These are phyloP conservation scores for Acanthisitta chloris DNA, from an alignment of 2,113 vertebrate genomes.

Conservation along the genomic window DNA sequence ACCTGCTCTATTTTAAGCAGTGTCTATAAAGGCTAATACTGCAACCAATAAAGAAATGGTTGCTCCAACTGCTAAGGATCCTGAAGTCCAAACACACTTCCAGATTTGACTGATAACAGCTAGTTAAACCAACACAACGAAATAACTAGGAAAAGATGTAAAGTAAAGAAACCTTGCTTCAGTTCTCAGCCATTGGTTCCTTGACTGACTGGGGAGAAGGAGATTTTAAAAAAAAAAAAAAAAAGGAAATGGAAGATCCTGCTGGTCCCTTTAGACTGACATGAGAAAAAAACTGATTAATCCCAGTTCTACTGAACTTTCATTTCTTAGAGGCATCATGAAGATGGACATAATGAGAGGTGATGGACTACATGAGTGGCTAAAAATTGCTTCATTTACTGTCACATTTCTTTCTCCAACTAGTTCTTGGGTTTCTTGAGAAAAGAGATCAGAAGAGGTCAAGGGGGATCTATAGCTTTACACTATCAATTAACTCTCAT, in stretches of 20 bases:
- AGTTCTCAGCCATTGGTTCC: background rate
- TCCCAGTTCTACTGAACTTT: background rate
- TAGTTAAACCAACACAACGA: background rate
- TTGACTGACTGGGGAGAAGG: background rate
- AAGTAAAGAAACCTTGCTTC: background rate
- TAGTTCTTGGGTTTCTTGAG: background rate
- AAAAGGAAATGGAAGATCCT: background rate
- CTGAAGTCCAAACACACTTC: background rate
- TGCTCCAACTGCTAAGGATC: background rate
- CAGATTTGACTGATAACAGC: background rate
- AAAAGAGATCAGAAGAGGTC: background rate
- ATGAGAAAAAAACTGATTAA: background rate
- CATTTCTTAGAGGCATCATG: background rate
- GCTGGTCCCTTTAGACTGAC: background rate
- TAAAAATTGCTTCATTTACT: background rate
- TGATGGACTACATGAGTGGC: background rate
- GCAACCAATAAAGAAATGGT: background rate
- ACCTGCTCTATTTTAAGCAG: background rate
- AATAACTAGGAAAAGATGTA: background rate
- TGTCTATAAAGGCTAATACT: background rate
- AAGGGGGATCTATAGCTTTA: background rate
- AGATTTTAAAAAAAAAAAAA: background rate
- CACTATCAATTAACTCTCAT: background rate
- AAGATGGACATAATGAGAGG: background rate
- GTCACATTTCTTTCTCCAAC: background rate